Percentiles rank a stretch among this genome's conserved stretches.
Evolutionary conservation across 2,113 vertebrate species (phyloP).

Genomic region (Epinephelus lanceolatus): DNA sequence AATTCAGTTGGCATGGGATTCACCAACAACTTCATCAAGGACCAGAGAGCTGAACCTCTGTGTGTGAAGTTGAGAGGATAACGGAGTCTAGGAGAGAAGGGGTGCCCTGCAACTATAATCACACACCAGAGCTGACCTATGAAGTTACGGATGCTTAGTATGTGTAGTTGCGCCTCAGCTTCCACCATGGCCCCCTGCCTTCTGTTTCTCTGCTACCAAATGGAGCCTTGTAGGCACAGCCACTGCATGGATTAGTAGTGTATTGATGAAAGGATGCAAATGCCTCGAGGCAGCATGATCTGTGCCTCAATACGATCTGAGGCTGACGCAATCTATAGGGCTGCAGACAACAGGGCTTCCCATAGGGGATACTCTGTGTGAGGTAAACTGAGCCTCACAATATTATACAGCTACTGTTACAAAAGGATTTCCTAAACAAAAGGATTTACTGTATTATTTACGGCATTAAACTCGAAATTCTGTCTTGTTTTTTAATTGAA

Average conservation of each 20-base stretch:
- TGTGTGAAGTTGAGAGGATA: conserved; percentile 19
- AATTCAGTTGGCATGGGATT: conserved; percentile 32
- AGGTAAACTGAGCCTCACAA: conserved; percentile 50
- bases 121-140: not conserved
- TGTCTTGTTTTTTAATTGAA: no score
- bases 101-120: conserved; percentile 30
- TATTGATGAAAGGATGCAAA: conserved; percentile 75
- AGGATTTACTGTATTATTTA: conserved; percentile 16
- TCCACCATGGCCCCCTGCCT: conserved; percentile 27
- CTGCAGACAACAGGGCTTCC: conserved; percentile 60
- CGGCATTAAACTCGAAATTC: not conserved
- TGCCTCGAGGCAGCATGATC: conserved; percentile 62
- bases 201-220: conserved; percentile 46
- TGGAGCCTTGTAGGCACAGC: conserved; percentile 38
- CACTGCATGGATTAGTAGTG: conserved; percentile 63
- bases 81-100: not conserved
- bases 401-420: conserved; percentile 15
- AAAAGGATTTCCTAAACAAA: conserved; percentile 37
- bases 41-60: not conserved
- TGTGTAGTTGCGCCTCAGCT: conserved; percentile 3
- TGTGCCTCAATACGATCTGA: conserved; percentile 60
- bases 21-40: conserved; percentile 26
- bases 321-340: conserved; percentile 70
- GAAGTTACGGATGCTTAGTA: conserved; percentile 42
- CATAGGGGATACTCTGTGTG: conserved; percentile 64